These are phyloP conservation scores for Philypnodon macrostomus DNA, from an alignment of 2,797 vertebrate species.

Conservation along the genomic window DNA sequence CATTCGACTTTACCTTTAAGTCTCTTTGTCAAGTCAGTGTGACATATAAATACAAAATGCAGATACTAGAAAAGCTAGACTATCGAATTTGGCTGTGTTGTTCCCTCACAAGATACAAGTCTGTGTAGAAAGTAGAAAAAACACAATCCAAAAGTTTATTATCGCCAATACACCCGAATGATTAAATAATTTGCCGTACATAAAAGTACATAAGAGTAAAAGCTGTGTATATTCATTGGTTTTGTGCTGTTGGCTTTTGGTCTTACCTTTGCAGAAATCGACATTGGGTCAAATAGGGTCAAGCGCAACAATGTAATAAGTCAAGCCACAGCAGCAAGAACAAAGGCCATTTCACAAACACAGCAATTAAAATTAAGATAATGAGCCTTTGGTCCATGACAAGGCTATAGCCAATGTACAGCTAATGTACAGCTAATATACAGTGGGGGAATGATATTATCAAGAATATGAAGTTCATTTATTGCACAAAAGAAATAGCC, in stretches of 20 bases:
- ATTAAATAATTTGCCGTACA: slow-evolving; percentile 36
- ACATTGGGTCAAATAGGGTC: slow-evolving; percentile 36
- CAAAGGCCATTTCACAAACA: slow-evolving; percentile 50
- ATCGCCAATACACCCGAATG: slow-evolving; percentile 49
- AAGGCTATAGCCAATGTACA: slow-evolving; percentile 34
- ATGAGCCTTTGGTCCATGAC: slow-evolving; percentile 37
- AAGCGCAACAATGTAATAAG: slow-evolving; percentile 46
- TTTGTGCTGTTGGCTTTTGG: slow-evolving; percentile 35
- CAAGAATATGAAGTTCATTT: slow-evolving; percentile 37
- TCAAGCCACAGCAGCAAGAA: slow-evolving; percentile 55
- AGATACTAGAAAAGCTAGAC: slow-evolving; percentile 35
- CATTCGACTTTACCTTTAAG: slow-evolving; percentile 24
- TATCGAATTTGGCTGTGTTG: slow-evolving; percentile 35
- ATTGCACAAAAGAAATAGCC: slow-evolving; percentile 55
- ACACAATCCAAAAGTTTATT: slow-evolving; percentile 37
- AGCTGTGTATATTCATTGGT: slow-evolving; percentile 1
- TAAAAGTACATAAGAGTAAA: slow-evolving; percentile 30
- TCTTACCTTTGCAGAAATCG: slow-evolving; percentile 38
- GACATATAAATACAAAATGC: slow-evolving; percentile 47
- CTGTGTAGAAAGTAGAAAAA: slow-evolving; percentile 33
- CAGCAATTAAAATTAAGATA: slow-evolving; percentile 51
- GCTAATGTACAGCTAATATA: slow-evolving; percentile 65
- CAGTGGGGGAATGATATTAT: slow-evolving; percentile 34
- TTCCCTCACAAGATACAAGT: slow-evolving; percentile 27
- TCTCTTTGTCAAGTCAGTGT: slow-evolving; percentile 32